Percentiles rank a stretch among this genome's conserved stretches.
phyloP scores from a whole-genome alignment of 1,140 invertebrate genomes.

The Meloidogyne floridensis region DNA sequence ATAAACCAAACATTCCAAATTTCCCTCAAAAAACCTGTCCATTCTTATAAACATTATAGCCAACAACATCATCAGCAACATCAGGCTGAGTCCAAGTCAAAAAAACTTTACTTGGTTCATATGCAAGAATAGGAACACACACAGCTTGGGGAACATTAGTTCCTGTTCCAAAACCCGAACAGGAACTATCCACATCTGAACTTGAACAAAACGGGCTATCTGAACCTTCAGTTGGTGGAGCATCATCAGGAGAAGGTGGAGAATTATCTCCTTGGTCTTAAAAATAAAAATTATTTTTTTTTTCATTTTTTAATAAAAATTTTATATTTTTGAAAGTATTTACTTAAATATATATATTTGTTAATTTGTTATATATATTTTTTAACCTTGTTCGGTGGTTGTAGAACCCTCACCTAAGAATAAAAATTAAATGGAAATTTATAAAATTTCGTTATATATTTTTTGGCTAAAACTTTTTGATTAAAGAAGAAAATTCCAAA shows the following conservation, averaged over 20 bases:
- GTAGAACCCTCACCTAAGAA: background rate
- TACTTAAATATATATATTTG: too few species aligned
- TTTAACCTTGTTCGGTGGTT: background rate
- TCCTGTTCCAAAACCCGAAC: background rate
- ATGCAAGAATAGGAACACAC: background rate
- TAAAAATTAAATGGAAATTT: too few species aligned
- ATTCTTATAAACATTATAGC: background rate
- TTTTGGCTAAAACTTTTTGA: too few species aligned
- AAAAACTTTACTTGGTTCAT: background rate
- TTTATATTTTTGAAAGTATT: too few species aligned
- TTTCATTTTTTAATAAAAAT: too few species aligned
- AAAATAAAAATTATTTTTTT: too few species aligned
- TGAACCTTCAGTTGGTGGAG: too few species aligned
- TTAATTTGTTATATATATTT: background rate
- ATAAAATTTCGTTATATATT: too few species aligned
- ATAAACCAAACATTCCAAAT: too few species aligned
- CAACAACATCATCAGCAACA: background rate
- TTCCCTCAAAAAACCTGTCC: background rate
- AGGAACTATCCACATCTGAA: background rate
- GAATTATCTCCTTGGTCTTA: too few species aligned
- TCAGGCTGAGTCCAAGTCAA: background rate
- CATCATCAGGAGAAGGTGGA: too few species aligned
- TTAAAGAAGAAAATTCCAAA: too few species aligned
- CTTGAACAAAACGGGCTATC: background rate
- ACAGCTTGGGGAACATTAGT: conserved; percentile 1